Conservation (phyloP, 2,797 vertebrate genomes). For the Myripristis jacobus region DNA sequence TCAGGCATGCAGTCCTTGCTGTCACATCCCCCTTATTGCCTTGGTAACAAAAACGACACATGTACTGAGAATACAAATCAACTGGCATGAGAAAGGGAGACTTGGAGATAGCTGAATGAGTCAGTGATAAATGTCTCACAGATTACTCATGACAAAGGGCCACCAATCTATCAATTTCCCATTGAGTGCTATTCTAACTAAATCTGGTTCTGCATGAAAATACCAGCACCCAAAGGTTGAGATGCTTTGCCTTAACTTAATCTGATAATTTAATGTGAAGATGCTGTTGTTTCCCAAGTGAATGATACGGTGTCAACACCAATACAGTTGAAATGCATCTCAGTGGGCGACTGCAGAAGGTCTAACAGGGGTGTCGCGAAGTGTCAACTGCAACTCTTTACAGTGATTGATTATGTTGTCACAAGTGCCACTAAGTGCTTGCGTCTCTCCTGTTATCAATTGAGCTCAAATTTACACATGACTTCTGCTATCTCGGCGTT, state of each 20-base stretch:
- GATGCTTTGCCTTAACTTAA: constrained; percentile 20
- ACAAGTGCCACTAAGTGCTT: constrained; percentile 6
- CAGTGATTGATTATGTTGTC: constrained; percentile 55
- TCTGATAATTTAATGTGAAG: constrained; percentile 42
- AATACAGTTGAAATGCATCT: constrained; percentile 39
- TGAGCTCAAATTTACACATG: constrained; percentile 58
- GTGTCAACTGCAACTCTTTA: constrained; percentile 29
- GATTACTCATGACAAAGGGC: constrained; percentile 63
- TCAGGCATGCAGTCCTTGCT: constrained; percentile 45
- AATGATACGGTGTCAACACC: constrained; percentile 39
- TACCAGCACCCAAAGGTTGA: constrained; percentile 51
- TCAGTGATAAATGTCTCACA: constrained; percentile 55
- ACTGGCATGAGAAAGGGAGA: constrained; percentile 41
- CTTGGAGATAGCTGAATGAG: constrained; percentile 44
- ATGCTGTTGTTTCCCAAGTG: constrained; percentile 30
- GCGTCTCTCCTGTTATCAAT: constrained; percentile 57
- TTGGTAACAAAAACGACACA: constrained; percentile 57
- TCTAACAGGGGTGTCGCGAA: constrained; percentile 44
- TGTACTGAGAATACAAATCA: constrained; percentile 60
- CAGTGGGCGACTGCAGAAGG: constrained; percentile 46
- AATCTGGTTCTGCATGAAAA: constrained; percentile 49
- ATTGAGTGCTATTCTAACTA: constrained; percentile 32
- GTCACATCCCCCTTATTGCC: constrained; percentile 55
- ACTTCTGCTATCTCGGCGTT: constrained; percentile 36
- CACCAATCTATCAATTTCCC: constrained; percentile 53